Percentiles rank a stretch among this genome's conserved stretches.
Conservation (phyloP, 2,797 vertebrate species). For the Chrosomus eos region DNA sequence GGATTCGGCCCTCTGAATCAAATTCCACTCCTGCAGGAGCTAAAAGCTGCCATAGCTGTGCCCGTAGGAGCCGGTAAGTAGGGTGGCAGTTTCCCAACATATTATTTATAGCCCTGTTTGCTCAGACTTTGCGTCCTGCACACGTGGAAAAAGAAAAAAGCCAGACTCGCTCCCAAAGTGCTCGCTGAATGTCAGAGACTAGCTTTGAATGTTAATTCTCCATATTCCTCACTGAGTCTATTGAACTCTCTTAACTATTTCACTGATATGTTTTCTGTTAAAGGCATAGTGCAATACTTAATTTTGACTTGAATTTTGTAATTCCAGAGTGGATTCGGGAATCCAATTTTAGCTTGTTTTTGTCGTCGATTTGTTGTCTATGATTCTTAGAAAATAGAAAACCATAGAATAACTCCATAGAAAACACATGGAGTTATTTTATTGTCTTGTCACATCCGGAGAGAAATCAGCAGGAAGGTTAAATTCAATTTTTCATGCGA, state of each 20-base stretch:
- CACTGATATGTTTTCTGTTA: conserved; percentile 51
- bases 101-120: conserved; percentile 64
- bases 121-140: conserved; percentile 43
- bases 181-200: conserved; percentile 51
- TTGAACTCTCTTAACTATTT: conserved; percentile 49
- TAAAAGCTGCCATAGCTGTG: conserved; percentile 51
- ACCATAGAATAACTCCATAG: too few relatives aligned
- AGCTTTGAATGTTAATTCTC: conserved; percentile 51
- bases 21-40: conserved; percentile 49
- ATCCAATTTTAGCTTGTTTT: conserved; percentile 25
- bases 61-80: conserved; percentile 46
- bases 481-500: conserved; percentile 42
- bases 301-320: not conserved
- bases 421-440: conserved; percentile 46
- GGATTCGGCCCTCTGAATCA: conserved; percentile 53
- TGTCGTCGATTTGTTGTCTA: conserved; percentile 17
- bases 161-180: conserved; percentile 47
- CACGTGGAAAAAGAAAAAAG: conserved; percentile 34
- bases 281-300: conserved; percentile 37
- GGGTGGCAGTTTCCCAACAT: conserved; percentile 55
- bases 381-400: conserved; percentile 36
- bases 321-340: conserved; percentile 42
- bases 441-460: conserved; percentile 46
- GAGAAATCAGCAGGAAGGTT: conserved; percentile 54
- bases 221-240: conserved; percentile 35